A percentile compares a stretch with the other conserved stretches of the same genome.
phyloP scores from a whole-genome alignment of 2,888 invertebrate species.

The Dryococelus australis region DNA sequence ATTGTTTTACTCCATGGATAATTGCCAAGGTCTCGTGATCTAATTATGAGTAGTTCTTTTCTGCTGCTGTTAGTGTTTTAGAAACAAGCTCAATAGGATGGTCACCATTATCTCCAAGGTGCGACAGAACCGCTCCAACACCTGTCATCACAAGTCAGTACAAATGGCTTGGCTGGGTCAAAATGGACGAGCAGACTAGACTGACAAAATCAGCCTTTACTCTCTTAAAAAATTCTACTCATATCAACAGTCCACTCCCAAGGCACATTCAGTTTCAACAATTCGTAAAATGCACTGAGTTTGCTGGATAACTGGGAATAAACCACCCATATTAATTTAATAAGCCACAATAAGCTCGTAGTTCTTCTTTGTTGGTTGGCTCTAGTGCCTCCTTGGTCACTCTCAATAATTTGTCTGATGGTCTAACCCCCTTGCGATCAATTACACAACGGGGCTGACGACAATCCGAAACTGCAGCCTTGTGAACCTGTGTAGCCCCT shows the following conservation, averaged over 20 bases:
- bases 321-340: neutral
- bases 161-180: neutral
- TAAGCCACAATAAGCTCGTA: neutral
- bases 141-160: neutral
- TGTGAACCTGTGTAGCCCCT: neutral
- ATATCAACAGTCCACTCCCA: neutral
- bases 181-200: neutral
- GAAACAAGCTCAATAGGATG: constrained; percentile 45
- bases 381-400: neutral
- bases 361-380: neutral
- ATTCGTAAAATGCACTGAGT: neutral
- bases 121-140: neutral
- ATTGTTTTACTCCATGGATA: neutral
- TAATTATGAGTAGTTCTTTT: constrained; percentile 42
- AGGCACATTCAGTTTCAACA: neutral
- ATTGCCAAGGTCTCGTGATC: constrained; percentile 42
- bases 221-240: too few species aligned
- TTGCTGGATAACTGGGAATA: neutral
- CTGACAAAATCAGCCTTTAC: neutral
- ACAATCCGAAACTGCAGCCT: neutral
- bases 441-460: neutral
- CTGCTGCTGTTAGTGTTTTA: constrained; percentile 41
- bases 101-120: neutral
- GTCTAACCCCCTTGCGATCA: neutral
- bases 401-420: too few species aligned